Base-by-base conservation (phyloP, 2,888 invertebrate genomes). In the Caradrina kadenii region DNA sequence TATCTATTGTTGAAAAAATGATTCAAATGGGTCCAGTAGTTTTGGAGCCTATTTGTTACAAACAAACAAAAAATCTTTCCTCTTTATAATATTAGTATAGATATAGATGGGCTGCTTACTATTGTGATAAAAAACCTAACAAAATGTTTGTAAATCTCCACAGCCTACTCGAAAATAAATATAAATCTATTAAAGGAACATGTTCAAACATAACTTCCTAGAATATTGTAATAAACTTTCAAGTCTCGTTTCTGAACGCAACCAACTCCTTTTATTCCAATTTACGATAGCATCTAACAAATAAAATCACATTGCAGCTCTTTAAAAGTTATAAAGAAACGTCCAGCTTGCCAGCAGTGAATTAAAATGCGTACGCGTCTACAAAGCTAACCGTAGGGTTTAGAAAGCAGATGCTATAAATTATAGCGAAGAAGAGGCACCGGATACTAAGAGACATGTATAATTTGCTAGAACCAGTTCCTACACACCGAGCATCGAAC, bases 381-480 rank as follows among this genome's bases (percentile, higher is more conserved):
- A 72, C 76, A 78, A 72, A 78, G 83, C 82, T 88, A 89, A 88
- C 84, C 84, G 83, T 87, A 87, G 88, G 86, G 87, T 89, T 90
- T 93, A 92, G 93, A 93, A 93, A 93, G 91, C 91, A 88, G 87
- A 87, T 85, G 86, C 86, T 88, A 90, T 93, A 93, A 93, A 92
- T 93, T 92, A 93, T 91, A 87, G 84, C 87, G 82, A 86, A 90
- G 91, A 92, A 89, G 93, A 91, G 79, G 88, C 91, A 89, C 88
- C 90, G 88, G 89, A 88, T 89, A 88, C 89, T 90, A 89, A 89
- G 84, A 88, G 90, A 91, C 90, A 88, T 84, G 89, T 88, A 90
- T 91, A 92, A 93, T 93, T 93, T 91, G 86, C 89, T 87, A 78
- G 81, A 93, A 94, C 94, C 91, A 86, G 94, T 93, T 92, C 81